Evolutionary conservation across 2,888 invertebrate species (phyloP).

Genomic region (Eristalis arbustorum): DNA sequence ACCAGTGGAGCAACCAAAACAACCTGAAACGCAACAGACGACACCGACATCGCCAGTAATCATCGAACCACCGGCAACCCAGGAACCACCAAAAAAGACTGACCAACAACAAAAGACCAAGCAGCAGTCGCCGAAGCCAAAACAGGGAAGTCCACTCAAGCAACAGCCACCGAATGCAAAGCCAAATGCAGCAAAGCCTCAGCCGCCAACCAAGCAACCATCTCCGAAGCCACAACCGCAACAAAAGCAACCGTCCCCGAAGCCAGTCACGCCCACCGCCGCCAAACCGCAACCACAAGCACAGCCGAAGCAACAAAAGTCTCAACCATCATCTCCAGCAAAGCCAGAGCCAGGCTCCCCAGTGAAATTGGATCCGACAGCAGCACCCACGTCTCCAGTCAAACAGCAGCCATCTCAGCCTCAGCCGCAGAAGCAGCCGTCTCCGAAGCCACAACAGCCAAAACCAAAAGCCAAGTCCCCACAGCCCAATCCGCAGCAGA

Average conservation of each 20-base stretch:
- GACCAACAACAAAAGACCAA: slow-evolving; percentile 53
- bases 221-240: slow-evolving; percentile 54
- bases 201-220: slow-evolving; percentile 17
- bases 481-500: slow-evolving; percentile 48
- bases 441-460: slow-evolving; percentile 52
- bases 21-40: slow-evolving; percentile 28
- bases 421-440: slow-evolving; percentile 49
- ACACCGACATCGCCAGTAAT: slow-evolving; percentile 48
- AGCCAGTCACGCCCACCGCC: slow-evolving; percentile 30
- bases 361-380: slow-evolving; percentile 14
- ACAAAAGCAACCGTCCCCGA: slow-evolving; percentile 55
- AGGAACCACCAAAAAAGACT: slow-evolving; percentile 56
- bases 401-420: slow-evolving; percentile 41
- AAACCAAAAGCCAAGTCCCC: slow-evolving; percentile 47
- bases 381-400: slow-evolving; percentile 20
- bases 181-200: slow-evolving; percentile 43
- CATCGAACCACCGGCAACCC: slow-evolving; percentile 36
- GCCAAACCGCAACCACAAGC: slow-evolving; percentile 48
- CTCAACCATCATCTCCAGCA: slow-evolving; percentile 50
- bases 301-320: slow-evolving; percentile 59
- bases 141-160: slow-evolving; percentile 31
- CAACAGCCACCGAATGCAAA: slow-evolving; percentile 34
- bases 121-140: slow-evolving; percentile 51
- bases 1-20: slow-evolving; percentile 3
- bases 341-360: slow-evolving; percentile 13